phyloP scores from a whole-genome alignment of 2,797 vertebrate genomes.

The Anguilla obscura region DNA sequence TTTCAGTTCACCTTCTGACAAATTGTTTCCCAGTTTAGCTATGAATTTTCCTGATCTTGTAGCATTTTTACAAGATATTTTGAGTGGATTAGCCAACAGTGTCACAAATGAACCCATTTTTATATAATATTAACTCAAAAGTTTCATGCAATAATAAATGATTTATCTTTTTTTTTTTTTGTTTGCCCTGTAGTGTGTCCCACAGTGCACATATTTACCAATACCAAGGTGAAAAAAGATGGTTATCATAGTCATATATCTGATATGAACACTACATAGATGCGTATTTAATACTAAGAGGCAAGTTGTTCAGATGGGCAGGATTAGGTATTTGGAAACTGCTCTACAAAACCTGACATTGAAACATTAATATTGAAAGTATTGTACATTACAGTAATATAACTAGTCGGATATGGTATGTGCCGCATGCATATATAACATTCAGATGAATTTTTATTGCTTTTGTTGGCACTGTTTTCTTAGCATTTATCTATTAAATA shows the following conservation, averaged over 20 bases:
- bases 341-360: background rate
- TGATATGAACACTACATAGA: background rate
- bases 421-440: background rate
- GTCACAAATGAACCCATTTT: background rate
- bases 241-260: background rate
- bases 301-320: background rate
- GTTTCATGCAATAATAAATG: background rate
- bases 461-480: background rate
- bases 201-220: background rate
- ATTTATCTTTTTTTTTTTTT: background rate
- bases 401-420: background rate
- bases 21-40: background rate
- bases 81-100: background rate
- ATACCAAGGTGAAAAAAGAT: background rate
- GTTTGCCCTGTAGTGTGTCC: background rate
- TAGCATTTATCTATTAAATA: background rate
- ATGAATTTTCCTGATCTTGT: background rate
- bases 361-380: background rate
- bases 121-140: background rate
- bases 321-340: background rate
- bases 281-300: background rate
- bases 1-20: background rate
- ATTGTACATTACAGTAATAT: background rate
- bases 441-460: background rate
- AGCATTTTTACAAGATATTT: too few species aligned